Evolutionary conservation across 2,113 vertebrate genomes (phyloP), one percentile per base, ranked within the genome.

Genomic region (Lagopus muta): DNA sequence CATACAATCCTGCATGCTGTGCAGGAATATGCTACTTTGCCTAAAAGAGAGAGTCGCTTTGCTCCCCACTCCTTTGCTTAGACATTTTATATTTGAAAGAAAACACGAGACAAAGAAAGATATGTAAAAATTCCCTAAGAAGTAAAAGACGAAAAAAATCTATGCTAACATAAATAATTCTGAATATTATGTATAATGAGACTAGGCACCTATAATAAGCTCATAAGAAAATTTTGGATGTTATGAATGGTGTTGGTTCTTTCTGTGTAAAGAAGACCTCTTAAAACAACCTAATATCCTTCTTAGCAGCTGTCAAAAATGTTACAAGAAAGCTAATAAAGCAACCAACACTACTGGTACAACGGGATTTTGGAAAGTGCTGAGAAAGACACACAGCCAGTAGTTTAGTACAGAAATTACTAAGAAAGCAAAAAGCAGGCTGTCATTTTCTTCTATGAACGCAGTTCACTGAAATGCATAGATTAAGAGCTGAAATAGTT

Each of bases 371-470:
- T 54, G 36, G 24, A 82, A 90, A 66, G 1, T 13, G 36, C 70
- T 78, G 76, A 82, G 61, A 61, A 78, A 87, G 83, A 67, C 32
- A 52, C 18, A 4, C 40, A 84, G 55, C 42, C 1, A 0, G 19
- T 71, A 81, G 65, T 55, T 88, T 80, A 52, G 15, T 82, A 61
- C 77, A 78, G 65, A 86, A 89, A 95, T 89, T 82, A 74, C 75
- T 77, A 92, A 66, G 74, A 70, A 84, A 85, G 81, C 66, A 92
- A 85, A 91, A 85, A 87, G 24, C 36, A 94, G 66, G 32, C 14
- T 71, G 18, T 69, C 70, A 58, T 67, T 88, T 32, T 65, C 20
- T 60, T 66, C 40, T 78, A 22, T 60, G 57, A 81, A 67, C 1
- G 2, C 7, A 55, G 28, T 8, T 83, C 60, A 40, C 71, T 1